These are phyloP conservation scores for Steinernema feltiae DNA, from an alignment of 1,140 invertebrate species.

Conservation along the genomic window DNA sequence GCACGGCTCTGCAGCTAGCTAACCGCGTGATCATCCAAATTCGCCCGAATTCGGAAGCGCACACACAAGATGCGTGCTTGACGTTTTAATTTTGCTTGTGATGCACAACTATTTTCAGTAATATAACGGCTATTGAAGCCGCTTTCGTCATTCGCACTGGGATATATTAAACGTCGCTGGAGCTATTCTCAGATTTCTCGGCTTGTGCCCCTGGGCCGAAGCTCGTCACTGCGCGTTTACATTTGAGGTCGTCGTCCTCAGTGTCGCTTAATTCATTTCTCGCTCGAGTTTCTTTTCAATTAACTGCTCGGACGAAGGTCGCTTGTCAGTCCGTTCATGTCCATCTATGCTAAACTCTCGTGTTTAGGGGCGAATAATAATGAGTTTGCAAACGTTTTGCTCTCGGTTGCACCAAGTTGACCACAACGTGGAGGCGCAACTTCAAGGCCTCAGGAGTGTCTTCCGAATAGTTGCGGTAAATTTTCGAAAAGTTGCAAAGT, in stretches of 20 bases:
- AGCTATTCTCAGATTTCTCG: slow-evolving; percentile 8
- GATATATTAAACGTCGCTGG: slow-evolving; percentile 8
- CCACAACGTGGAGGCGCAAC: not conserved
- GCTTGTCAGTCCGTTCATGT: not conserved
- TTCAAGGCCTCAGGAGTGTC: not conserved
- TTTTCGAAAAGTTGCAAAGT: not conserved
- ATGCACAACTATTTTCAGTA: slow-evolving; percentile 15
- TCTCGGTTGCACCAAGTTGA: not conserved
- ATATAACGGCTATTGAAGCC: not conserved
- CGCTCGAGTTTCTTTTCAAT: not conserved
- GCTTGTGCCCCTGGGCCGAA: not conserved
- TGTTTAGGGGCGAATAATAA: not conserved
- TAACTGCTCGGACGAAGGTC: slow-evolving; percentile 4
- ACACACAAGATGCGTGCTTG: slow-evolving; percentile 9
- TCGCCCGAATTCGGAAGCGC: not conserved
- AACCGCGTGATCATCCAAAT: not conserved
- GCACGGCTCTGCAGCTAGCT: not conserved
- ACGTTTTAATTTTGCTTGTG: slow-evolving; percentile 15
- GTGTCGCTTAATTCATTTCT: slow-evolving; percentile 12
- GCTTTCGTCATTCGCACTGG: slow-evolving; percentile 4
- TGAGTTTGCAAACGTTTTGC: not conserved
- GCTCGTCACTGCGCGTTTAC: slow-evolving; percentile 3
- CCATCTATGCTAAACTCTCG: not conserved
- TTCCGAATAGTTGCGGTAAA: not conserved
- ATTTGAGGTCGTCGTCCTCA: slow-evolving; percentile 1